Evolutionary conservation across 1,140 invertebrate genomes (phyloP).

Genomic region (Neodiprion pinetum): DNA sequence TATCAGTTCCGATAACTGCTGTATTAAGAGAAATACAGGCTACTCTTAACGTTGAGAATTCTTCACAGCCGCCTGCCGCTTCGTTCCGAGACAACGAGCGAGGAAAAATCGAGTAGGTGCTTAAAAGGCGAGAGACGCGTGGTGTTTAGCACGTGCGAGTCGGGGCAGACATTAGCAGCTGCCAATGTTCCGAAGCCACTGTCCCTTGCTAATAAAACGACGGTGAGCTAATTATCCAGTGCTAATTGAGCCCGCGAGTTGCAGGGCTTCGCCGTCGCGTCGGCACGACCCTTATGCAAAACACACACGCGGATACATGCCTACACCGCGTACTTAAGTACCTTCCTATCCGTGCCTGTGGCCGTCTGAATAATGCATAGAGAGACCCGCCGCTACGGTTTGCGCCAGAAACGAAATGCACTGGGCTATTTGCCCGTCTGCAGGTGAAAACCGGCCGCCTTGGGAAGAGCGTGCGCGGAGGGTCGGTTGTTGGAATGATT

Average conservation of each 20-base stretch:
- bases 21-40: too few species aligned
- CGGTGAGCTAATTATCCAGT: conserved; percentile 50
- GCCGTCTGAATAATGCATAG: conserved; percentile 48
- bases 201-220: conserved; percentile 51
- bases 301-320: conserved; percentile 25
- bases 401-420: conserved; percentile 37
- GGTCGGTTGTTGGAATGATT: conserved; percentile 51
- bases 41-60: too few species aligned
- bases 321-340: background rate
- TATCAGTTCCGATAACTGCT: too few species aligned
- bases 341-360: conserved; percentile 1
- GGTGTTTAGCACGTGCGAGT: conserved; percentile 44
- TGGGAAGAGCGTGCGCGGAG: background rate
- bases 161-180: conserved; percentile 42
- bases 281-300: conserved; percentile 40
- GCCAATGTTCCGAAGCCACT: conserved; percentile 38
- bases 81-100: background rate
- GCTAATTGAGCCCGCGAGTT: conserved; percentile 43
- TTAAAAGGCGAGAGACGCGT: conserved; percentile 34
- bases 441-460: conserved; percentile 42
- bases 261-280: conserved; percentile 36
- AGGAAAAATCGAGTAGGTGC: conserved; percentile 5
- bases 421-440: conserved; percentile 38
- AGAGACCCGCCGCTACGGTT: conserved; percentile 31
- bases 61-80: too few species aligned